Percentiles rank a stretch among this genome's conserved stretches.
Conservation (phyloP, 2,797 vertebrate genomes). For the Hafferia zeledoni region DNA sequence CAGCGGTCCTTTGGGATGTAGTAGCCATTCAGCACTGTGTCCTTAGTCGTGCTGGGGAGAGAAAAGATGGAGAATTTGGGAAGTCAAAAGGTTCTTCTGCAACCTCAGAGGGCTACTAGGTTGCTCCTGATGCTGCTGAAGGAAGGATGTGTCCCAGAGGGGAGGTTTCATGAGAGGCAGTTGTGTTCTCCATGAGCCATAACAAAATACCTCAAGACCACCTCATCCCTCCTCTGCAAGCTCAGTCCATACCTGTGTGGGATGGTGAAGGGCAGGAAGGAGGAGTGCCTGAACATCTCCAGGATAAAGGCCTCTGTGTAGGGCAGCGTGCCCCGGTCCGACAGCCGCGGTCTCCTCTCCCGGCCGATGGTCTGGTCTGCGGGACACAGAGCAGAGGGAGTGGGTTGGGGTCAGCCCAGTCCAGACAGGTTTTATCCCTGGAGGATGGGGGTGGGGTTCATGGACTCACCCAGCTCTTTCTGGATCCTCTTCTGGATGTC, state of each 20-base stretch:
- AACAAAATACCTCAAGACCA: background rate
- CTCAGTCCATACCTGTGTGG: conserved; percentile 83
- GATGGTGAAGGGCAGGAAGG: conserved; percentile 90
- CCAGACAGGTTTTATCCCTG: rapidly evolving
- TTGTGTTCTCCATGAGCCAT: rapidly evolving
- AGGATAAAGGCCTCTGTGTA: conserved; percentile 88
- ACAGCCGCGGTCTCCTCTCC: conserved; percentile 77
- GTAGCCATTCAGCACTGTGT: conserved; percentile 86
- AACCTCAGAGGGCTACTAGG: background rate
- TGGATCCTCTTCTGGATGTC: conserved; percentile 84
- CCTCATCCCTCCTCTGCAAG: background rate
- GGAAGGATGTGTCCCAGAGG: background rate
- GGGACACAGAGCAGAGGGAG: background rate
- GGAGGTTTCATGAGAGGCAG: background rate
- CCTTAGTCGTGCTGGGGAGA: conserved; percentile 82
- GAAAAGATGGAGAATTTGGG: background rate
- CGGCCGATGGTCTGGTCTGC: conserved; percentile 81
- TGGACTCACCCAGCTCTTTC: conserved; percentile 81
- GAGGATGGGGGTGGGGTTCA: background rate
- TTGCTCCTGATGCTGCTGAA: background rate
- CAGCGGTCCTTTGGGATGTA: conserved; percentile 88
- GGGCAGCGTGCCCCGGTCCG: conserved; percentile 79
- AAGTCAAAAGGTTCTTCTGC: background rate
- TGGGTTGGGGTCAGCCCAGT: background rate
- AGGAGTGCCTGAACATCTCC: conserved; percentile 88